Base-by-base conservation (phyloP, 1,140 invertebrate species). In the Aethina tumida region DNA sequence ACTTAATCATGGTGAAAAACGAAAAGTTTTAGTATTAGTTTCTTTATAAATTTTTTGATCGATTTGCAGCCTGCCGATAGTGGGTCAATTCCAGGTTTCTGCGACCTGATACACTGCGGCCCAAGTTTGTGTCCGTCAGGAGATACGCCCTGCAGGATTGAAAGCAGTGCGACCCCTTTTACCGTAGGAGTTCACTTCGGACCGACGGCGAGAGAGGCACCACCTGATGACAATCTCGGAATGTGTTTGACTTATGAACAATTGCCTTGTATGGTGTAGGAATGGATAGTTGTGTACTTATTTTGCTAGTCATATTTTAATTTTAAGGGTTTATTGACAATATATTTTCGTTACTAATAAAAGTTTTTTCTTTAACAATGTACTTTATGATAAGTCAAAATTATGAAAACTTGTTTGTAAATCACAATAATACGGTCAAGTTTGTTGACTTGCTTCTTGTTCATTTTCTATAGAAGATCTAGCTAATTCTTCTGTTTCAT, bases 111-210 rank as follows among this genome's bases (percentile, higher is more conserved):
- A 22, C 82, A 83, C 47, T 88, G 84, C 52, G 84, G 84, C 6
- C 70, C 63, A 34, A 71, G 73, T 9, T 70, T 86, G 38, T 88
- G 83, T 53, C 65, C 69, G 7, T 57, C 60, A 4, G 65, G 64
- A 2, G 70, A 74, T 28, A 46, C 55, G 4, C 63, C 68, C 2
- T 87, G 82, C 46, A 64, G 73, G 8, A 75, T 87, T 9, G 82
- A 88, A 65, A 83, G 76, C 43, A 83, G 77, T 15, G 74, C 76
- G 2, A 74, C 73, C 0, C 83, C 83, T 1, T 88, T 85, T 58
- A 76, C 75, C n/a, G 74, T 86, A 16, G 75, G 78, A 6, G 70
- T 86, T 0, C 77, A 80, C 34, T 86, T 88, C 53, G 83, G 81
- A 2, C 70, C 74, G 0, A 59, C 58, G 13, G 60, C 66, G 0